A percentile compares a stretch with the other conserved stretches of the same genome.
Evolutionary conservation across 64 coral and sea anemone genomes (phyloP).

Genomic region (Stichodactyla mertensii): DNA sequence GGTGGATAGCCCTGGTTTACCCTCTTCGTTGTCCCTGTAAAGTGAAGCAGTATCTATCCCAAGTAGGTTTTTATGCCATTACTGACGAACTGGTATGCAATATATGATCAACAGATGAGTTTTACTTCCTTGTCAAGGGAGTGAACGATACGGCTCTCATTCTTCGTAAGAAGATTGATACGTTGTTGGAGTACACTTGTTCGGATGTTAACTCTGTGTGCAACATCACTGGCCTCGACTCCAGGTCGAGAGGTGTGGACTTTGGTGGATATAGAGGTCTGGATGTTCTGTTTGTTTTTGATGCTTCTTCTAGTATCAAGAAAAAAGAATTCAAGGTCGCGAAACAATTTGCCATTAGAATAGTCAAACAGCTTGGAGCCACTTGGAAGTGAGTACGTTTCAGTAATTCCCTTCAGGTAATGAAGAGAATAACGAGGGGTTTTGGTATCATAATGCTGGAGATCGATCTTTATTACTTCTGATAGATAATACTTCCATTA

Average conservation of each 20-base stretch:
- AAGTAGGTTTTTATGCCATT: too few species aligned
- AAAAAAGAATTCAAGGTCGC: constrained; percentile 34
- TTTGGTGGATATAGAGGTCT: constrained; percentile 22
- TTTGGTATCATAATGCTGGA: too few species aligned
- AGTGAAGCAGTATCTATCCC: too few species aligned
- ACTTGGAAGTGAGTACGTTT: constrained; percentile 31
- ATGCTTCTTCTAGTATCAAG: constrained; percentile 60
- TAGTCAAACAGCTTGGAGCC: constrained; percentile 35
- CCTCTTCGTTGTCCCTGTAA: too few species aligned
- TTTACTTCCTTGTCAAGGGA: constrained; percentile 30
- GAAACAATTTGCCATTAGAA: constrained; percentile 22
- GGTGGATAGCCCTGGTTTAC: too few species aligned
- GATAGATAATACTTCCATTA: too few species aligned
- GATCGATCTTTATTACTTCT: too few species aligned
- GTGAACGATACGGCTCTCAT: constrained; percentile 37
- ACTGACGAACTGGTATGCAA: too few species aligned
- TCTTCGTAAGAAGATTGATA: constrained; percentile 36
- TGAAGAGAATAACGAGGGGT: too few species aligned
- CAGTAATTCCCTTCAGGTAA: too few species aligned
- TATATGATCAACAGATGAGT: constrained; percentile 29
- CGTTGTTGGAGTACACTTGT: constrained; percentile 53
- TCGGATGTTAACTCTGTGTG: constrained; percentile 36
- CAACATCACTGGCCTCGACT: constrained; percentile 2
- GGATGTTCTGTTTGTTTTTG: constrained; percentile 76
- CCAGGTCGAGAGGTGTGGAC: constrained; percentile 31